phyloP scores from a whole-genome alignment of 2,113 vertebrate genomes.

The Atlantisia rogersi region DNA sequence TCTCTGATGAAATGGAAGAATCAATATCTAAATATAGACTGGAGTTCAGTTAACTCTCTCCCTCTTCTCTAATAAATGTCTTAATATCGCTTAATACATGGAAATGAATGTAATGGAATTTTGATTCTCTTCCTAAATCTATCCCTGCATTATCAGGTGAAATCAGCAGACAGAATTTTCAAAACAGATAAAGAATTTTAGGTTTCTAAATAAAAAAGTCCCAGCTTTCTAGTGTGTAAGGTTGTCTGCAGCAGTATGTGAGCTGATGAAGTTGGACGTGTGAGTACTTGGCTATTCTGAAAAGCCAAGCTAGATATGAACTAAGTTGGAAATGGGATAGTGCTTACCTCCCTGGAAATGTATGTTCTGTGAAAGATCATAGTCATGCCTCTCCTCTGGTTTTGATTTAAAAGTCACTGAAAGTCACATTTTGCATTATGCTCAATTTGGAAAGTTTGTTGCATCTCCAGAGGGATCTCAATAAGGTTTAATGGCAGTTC shows the following conservation, averaged over 20 bases:
- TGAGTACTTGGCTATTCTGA: neutral
- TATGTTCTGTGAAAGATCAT: neutral
- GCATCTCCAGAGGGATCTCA: neutral
- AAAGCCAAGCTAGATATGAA: neutral
- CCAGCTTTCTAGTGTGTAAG: neutral
- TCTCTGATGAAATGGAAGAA: conserved; percentile 39
- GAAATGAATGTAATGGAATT: neutral
- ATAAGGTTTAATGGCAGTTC: neutral
- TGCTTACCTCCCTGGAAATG: neutral
- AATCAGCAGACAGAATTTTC: neutral
- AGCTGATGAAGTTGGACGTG: neutral
- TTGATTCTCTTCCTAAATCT: neutral
- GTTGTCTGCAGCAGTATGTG: neutral
- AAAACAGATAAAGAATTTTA: neutral
- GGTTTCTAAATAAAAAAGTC: neutral
- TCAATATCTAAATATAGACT: conserved; percentile 38
- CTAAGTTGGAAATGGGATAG: neutral
- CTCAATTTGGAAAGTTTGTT: neutral
- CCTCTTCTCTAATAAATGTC: neutral
- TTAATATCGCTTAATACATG: neutral
- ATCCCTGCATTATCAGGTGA: neutral
- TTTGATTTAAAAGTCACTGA: neutral
- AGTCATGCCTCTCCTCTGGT: neutral
- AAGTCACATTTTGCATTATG: neutral
- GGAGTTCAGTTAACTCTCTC: conserved; percentile 1